phyloP scores from a whole-genome alignment of 2,797 vertebrate genomes.

The Myripristis murdjan region DNA sequence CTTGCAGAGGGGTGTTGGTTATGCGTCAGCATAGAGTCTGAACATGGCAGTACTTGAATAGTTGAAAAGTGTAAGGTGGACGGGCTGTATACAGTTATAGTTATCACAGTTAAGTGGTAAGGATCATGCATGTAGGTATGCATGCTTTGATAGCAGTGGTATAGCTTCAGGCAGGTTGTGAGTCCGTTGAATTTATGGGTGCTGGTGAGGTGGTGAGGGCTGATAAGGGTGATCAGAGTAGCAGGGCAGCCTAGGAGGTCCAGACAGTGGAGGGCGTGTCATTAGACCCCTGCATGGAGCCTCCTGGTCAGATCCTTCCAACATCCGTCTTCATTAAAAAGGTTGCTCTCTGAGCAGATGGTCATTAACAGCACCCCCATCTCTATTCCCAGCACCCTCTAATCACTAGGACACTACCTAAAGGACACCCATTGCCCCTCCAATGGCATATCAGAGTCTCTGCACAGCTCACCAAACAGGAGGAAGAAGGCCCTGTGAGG shows the following conservation, averaged over 20 bases:
- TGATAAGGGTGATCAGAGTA: slow-evolving; percentile 29
- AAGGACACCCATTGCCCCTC: slow-evolving; percentile 85
- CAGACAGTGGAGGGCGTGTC: slow-evolving; percentile 85
- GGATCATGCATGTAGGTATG: slow-evolving; percentile 10
- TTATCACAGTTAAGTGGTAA: neutral
- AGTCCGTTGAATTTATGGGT: slow-evolving; percentile 23
- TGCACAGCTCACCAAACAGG: slow-evolving; percentile 50
- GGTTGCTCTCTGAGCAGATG: slow-evolving; percentile 94
- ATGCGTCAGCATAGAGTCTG: too few species aligned
- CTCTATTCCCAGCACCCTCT: slow-evolving; percentile 75
- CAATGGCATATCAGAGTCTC: slow-evolving; percentile 38
- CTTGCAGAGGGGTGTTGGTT: too few species aligned
- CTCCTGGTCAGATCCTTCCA: slow-evolving; percentile 86
- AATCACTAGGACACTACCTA: slow-evolving; percentile 89
- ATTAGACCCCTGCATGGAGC: slow-evolving; percentile 90
- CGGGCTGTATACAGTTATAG: neutral
- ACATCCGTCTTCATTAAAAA: slow-evolving; percentile 99
- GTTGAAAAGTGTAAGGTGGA: neutral
- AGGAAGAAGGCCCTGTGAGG: slow-evolving; percentile 40
- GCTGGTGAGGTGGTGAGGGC: slow-evolving; percentile 17
- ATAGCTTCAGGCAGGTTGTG: slow-evolving; percentile 8
- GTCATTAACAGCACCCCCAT: slow-evolving; percentile 87
- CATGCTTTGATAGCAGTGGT: slow-evolving; percentile 14
- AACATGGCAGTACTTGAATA: neutral
- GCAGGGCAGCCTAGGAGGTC: slow-evolving; percentile 48